Evolutionary conservation across 2,888 invertebrate genomes (phyloP), one percentile per base, ranked within the genome.

Genomic region (Lymantria dispar): DNA sequence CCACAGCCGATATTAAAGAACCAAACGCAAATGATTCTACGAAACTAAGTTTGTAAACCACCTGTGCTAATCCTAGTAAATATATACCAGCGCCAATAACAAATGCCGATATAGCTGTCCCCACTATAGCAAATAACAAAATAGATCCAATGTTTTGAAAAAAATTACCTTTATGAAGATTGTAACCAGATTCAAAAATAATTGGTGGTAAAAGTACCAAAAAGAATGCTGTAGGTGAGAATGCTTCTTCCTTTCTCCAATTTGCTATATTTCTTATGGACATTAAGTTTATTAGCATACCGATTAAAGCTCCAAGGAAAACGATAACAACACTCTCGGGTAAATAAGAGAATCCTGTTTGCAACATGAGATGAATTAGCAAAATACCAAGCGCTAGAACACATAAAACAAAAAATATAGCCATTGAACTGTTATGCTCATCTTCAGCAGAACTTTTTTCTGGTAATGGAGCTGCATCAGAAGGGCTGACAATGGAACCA

Each of bases 91-190:
- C 97, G 30, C 99, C 99, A 68, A 99, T 98, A 11, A 99, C 96
- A 80, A 99, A 94, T 1, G 99, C 99, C 8, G 99, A 99, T 74
- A 99, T 98, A 3, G 97, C 95, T 13, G 99, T 99, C 0, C 99
- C 99, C 68, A 99, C 94, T 68, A 99, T 98, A 1, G 99, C 99
- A 94, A 99, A 99, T 0, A 99, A 95, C 74, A 99, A 88, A 70
- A 99, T 99, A 3, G 99, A 98, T n/a, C 98, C 99, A 78, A 99
- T 98, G 78, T 99, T 99, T 87, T 99, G 98, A 74, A 97, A 97
- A 74, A 97, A 97, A 74, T 97, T 97, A 60, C 98, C 99, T 87
- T 99, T 99, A 76, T 99, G 99, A 54, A 99, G 93, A 92, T 99
- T 99, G 80, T 99, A 99, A 3, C 99, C 99, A 3, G 98, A 98